Percentiles rank a stretch among this genome's conserved stretches.
These are phyloP conservation scores for Lipophrys pholis DNA, from an alignment of 2,113 vertebrate genomes.

Conservation along the genomic window DNA sequence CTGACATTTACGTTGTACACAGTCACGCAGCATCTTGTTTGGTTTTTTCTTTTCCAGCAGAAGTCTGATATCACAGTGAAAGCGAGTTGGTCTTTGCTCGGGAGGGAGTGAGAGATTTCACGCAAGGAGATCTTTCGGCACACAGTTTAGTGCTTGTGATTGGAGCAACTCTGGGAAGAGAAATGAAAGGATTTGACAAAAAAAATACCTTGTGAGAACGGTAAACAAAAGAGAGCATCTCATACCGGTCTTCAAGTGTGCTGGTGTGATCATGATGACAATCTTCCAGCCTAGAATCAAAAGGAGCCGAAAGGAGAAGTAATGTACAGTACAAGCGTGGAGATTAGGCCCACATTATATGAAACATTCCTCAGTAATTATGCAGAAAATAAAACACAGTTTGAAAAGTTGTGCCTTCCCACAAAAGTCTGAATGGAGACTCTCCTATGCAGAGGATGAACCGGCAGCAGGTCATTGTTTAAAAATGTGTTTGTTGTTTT, in stretches of 20 bases:
- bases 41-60: too few species aligned
- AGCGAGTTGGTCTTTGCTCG: slow-evolving; percentile 64
- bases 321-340: too few species aligned
- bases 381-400: too few species aligned
- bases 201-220: slow-evolving; percentile 32
- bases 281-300: background rate
- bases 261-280: background rate
- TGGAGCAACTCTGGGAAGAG: slow-evolving; percentile 11
- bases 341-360: too few species aligned
- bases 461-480: too few species aligned
- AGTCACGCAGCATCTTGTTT: slow-evolving; percentile 52
- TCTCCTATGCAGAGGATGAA: too few species aligned
- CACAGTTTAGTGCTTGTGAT: slow-evolving; percentile 56
- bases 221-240: background rate
- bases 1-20: slow-evolving; percentile 73
- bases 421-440: too few species aligned
- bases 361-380: too few species aligned
- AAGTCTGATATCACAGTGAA: slow-evolving; percentile 57
- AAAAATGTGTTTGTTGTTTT: too few species aligned
- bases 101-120: slow-evolving; percentile 38
- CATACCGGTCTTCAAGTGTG: background rate
- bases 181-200: slow-evolving; percentile 42
- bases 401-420: too few species aligned
- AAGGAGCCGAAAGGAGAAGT: too few species aligned
- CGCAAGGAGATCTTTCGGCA: slow-evolving; percentile 9